Conservation (phyloP, 2,113 vertebrate species). For the Cyanoramphus novaezelandiae region DNA sequence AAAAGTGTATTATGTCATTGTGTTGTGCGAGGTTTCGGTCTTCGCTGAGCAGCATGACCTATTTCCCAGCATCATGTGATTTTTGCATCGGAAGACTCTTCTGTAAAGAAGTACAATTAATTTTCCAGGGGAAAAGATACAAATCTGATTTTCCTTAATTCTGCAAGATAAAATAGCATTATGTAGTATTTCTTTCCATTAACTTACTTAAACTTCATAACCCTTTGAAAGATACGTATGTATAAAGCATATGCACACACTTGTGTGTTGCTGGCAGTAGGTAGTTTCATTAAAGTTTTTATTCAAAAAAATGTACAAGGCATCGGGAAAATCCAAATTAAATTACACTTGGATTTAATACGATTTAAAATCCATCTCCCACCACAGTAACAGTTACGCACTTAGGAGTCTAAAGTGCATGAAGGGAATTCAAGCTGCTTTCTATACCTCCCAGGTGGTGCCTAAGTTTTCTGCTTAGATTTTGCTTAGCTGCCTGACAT, state of each 20-base stretch:
- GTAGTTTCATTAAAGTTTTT: not conserved
- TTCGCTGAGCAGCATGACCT: conserved; percentile 3
- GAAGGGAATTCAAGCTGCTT: not conserved
- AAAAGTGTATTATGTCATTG: not conserved
- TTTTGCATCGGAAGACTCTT: conserved; percentile 25
- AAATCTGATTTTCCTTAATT: not conserved
- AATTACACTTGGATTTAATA: not conserved
- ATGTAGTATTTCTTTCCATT: not conserved
- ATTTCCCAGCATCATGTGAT: conserved; percentile 44
- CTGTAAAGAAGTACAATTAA: not conserved
- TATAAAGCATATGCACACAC: not conserved
- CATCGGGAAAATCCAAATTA: not conserved
- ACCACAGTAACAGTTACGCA: not conserved
- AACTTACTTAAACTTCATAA: not conserved
- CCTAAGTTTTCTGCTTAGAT: not conserved
- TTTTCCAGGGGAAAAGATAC: not conserved
- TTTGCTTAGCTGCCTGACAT: not conserved
- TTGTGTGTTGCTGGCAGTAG: not conserved
- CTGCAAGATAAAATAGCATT: not conserved
- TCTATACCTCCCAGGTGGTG: not conserved
- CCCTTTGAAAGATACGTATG: not conserved
- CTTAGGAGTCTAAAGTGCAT: not conserved
- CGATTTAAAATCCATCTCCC: not conserved
- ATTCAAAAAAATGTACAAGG: not conserved
- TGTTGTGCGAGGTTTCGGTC: not conserved